Evolutionary conservation across 2,113 vertebrate species (phyloP).

Genomic region (Apteryx owenii): DNA sequence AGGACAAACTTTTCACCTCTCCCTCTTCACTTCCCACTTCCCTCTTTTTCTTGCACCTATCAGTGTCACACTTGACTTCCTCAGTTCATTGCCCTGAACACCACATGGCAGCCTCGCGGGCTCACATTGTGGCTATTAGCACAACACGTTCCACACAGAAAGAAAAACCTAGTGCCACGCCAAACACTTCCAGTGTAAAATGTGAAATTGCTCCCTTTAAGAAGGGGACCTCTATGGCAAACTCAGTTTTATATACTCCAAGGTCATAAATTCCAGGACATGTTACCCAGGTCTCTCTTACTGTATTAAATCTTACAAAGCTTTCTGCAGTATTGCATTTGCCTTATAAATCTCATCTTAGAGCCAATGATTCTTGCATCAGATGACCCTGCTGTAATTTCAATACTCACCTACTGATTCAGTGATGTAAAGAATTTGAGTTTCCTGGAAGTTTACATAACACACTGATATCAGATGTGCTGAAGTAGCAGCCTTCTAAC

Average conservation of each 20-base stretch:
- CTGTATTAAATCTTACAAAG: background rate
- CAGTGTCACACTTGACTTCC: background rate
- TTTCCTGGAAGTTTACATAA: background rate
- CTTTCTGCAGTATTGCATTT: background rate
- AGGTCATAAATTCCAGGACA: background rate
- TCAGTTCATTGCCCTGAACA: background rate
- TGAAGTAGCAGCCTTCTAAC: background rate
- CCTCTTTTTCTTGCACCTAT: background rate
- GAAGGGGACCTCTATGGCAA: background rate
- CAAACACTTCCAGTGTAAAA: background rate
- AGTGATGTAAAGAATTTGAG: background rate
- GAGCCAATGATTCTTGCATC: background rate
- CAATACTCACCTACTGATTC: background rate
- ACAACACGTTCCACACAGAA: background rate
- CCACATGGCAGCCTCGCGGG: rapidly evolving
- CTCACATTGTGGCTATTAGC: background rate
- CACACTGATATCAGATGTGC: background rate
- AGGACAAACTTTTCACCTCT: conserved; percentile 30
- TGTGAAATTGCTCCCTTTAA: background rate
- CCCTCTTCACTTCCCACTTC: background rate
- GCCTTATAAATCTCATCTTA: background rate
- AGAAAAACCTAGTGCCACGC: background rate
- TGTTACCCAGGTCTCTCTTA: background rate
- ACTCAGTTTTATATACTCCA: background rate
- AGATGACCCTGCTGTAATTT: background rate